Conservation (phyloP, 1,140 invertebrate genomes). For the Drosophila virilis region DNA sequence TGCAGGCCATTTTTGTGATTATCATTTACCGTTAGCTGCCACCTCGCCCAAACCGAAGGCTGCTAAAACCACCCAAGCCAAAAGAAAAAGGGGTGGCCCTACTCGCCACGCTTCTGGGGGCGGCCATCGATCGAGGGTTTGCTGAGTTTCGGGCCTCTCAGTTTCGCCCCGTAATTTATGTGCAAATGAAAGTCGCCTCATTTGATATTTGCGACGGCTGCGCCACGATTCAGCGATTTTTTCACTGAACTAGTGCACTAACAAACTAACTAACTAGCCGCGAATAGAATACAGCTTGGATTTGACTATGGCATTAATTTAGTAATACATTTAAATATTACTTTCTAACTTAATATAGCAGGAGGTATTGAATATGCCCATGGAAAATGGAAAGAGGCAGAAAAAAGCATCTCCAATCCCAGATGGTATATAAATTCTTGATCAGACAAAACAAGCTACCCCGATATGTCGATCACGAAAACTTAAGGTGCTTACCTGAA, state of each 20-base stretch:
- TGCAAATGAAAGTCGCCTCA: slow-evolving; percentile 45
- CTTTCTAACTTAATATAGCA: no score
- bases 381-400: no score
- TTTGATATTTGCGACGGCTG: slow-evolving; percentile 36
- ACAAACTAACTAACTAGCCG: no score
- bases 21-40: slow-evolving; percentile 67
- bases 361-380: no score
- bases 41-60: slow-evolving; percentile 6
- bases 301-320: neutral
- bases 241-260: neutral
- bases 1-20: slow-evolving; percentile 78
- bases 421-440: no score
- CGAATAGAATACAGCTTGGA: neutral
- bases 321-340: neutral
- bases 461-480: no score
- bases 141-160: slow-evolving; percentile 23
- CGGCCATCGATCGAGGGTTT: slow-evolving; percentile 51
- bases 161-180: slow-evolving; percentile 54
- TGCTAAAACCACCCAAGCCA: neutral
- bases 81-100: neutral
- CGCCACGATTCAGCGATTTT: slow-evolving; percentile 14
- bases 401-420: no score
- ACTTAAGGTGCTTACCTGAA: no score
- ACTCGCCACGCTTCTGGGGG: neutral
- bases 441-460: no score